Evolutionary conservation across 2,797 vertebrate species (phyloP), one percentile per base, ranked within the genome.

Genomic region (Chaetophractus vellerosus): DNA sequence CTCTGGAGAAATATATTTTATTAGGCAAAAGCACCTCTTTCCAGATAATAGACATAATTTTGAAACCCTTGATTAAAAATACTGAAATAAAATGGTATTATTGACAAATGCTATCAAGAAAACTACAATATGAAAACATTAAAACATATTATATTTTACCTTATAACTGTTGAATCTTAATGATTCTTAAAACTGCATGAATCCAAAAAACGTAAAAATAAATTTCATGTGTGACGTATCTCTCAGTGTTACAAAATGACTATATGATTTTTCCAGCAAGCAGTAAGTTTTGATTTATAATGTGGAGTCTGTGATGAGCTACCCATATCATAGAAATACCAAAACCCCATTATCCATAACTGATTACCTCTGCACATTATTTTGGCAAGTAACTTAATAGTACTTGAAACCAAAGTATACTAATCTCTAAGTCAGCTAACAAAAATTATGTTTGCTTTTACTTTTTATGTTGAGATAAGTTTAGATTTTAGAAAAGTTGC

Each of bases 111-210:
- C 71, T 69, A 57, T 15, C 36, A 38, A 75, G 86, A 78, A 86
- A 86, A 50, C 63, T 33, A 83, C 11, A 50, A 26, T 38, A 36
- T 84, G 26, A 92, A 80, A 55, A 74, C 66, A 80, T 89, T 63
- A 50, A 94, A 84, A 33, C 24, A 28, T 19, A 19, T 33, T 85
- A 72, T 57, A 75, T 85, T 88, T 95, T 93, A 23, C 59, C 2
- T 7, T 92, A 79, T 66, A 69, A 57, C 4, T 88, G 55, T 86
- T 91, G 59, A 88, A 45, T 91, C 12, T 41, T 85, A 66, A 76
- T 95, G 9, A 6, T 88, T 93, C 50, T 88, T 93, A 52, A 94
- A 88, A 93, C 63, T 64, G 12, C 33, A 55, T 52, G 21, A 94
- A 74, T 74, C 36, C 31, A 14, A 33, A 87, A 93, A 36, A 72